phyloP scores from a whole-genome alignment of 2,113 vertebrate genomes.

The Halcyon senegalensis region DNA sequence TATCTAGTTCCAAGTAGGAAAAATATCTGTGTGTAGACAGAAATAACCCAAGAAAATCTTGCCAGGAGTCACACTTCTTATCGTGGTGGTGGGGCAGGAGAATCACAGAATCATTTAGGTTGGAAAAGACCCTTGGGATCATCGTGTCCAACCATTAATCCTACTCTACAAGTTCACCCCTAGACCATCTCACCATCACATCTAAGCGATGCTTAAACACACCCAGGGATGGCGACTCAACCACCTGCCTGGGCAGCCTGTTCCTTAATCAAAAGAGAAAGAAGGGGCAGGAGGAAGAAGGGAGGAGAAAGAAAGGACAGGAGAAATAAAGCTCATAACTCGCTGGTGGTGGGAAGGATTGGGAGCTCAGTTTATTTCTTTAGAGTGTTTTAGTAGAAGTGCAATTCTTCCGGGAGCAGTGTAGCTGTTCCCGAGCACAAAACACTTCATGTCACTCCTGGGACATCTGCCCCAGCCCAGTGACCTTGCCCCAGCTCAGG shows the following conservation, averaged over 20 bases:
- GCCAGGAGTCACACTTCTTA: accelerated
- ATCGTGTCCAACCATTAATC: no score
- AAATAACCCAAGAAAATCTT: not conserved
- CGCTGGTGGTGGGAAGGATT: not conserved
- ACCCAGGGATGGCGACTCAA: no score
- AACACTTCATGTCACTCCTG: accelerated
- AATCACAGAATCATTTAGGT: no score
- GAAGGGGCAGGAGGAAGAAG: no score
- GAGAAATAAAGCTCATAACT: accelerated
- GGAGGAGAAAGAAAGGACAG: not conserved
- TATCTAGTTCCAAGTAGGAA: not conserved
- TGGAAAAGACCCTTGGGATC: no score
- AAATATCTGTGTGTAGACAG: accelerated
- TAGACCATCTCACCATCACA: no score
- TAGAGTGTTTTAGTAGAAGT: accelerated
- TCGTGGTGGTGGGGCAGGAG: not conserved
- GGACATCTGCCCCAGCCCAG: not conserved
- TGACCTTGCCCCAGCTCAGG: accelerated
- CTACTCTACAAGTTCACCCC: no score
- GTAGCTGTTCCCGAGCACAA: not conserved
- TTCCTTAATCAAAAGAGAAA: no score
- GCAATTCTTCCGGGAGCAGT: no score
- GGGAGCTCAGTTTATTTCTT: not conserved
- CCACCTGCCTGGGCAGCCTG: no score
- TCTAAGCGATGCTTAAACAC: no score